These are phyloP conservation scores for Cygnus olor DNA, from an alignment of 2,797 vertebrate genomes.

Conservation along the genomic window DNA sequence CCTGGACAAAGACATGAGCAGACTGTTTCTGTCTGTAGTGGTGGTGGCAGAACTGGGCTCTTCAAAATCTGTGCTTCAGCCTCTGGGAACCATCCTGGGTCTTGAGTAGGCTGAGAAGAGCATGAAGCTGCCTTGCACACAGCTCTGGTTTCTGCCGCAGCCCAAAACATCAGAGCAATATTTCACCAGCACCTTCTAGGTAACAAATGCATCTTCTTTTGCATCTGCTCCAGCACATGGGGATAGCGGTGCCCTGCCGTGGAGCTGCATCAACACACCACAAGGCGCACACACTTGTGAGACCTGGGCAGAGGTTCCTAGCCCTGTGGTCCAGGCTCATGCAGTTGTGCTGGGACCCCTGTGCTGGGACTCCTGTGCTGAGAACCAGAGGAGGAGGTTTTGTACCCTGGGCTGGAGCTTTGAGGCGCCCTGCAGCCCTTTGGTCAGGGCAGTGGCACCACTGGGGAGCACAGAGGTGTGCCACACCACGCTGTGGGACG, in stretches of 20 bases:
- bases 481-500: background rate
- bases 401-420: background rate
- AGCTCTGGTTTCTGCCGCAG: background rate
- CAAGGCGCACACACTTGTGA: rapidly evolving
- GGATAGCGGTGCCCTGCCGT: background rate
- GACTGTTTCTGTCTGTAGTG: background rate
- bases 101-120: background rate
- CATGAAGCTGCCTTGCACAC: background rate
- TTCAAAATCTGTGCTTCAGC: background rate
- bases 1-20: background rate
- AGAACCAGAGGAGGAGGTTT: rapidly evolving
- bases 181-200: background rate
- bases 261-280: rapidly evolving
- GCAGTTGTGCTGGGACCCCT: background rate
- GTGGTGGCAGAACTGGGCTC: background rate
- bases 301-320: background rate
- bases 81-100: background rate
- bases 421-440: background rate
- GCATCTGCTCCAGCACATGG: background rate
- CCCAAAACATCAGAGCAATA: background rate
- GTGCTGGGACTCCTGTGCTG: rapidly evolving
- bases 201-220: background rate
- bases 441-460: background rate
- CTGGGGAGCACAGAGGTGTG: background rate
- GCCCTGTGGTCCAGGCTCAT: background rate